Percentiles rank a stretch among this genome's conserved stretches.
phyloP scores from a whole-genome alignment of 2,888 invertebrate genomes.

The Folsomia manolachei region DNA sequence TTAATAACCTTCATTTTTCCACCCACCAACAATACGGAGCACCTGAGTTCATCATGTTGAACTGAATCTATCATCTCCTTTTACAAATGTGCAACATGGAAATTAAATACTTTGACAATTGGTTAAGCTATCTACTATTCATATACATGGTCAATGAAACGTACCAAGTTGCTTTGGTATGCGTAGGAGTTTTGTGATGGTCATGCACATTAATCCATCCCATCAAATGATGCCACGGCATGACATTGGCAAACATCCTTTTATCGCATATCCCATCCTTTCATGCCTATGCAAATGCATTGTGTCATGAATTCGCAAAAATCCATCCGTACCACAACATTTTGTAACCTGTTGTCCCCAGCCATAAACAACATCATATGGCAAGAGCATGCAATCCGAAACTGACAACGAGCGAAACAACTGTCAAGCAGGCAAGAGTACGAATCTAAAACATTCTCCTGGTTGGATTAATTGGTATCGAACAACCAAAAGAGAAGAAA shows the following conservation, averaged over 20 bases:
- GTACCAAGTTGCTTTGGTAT: not conserved
- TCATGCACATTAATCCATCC: not conserved
- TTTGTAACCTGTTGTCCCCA: not conserved
- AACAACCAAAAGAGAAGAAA: not conserved
- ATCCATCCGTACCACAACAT: not conserved
- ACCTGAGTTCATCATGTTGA: too few species aligned
- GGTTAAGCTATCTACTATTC: too few species aligned
- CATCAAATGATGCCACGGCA: not conserved
- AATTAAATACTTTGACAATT: too few species aligned
- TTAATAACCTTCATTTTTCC: too few species aligned
- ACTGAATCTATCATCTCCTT: too few species aligned
- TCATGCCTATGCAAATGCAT: not conserved
- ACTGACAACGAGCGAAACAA: not conserved
- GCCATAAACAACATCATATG: not conserved
- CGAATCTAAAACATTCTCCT: not conserved
- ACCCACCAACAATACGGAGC: too few species aligned
- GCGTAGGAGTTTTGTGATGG: not conserved
- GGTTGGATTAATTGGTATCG: not conserved
- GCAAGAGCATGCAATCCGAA: not conserved
- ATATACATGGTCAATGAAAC: not conserved
- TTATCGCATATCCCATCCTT: not conserved
- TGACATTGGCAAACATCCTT: too few species aligned
- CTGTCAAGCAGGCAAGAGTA: not conserved
- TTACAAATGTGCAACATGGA: too few species aligned
- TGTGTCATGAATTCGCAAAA: not conserved